Evolutionary conservation across 2,113 vertebrate species (phyloP).

Genomic region (Choloepus hoffmanni): DNA sequence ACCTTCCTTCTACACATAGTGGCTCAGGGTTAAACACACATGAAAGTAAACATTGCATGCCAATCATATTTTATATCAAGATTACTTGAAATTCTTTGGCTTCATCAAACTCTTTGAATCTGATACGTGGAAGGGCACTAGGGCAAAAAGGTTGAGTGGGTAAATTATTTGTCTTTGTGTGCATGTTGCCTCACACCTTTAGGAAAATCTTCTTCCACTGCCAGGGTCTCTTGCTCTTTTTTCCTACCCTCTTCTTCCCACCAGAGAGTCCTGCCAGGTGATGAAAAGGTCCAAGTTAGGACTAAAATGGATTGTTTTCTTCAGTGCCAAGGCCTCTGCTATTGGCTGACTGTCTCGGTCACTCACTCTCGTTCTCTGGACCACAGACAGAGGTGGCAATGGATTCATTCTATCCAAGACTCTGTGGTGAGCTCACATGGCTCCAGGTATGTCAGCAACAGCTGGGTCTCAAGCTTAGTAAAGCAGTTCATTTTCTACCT

Average conservation of each 20-base stretch:
- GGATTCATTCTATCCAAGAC: background rate
- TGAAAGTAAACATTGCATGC: constrained; percentile 39
- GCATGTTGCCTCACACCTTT: background rate
- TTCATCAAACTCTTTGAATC: constrained; percentile 30
- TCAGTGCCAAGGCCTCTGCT: background rate
- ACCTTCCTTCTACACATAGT: background rate
- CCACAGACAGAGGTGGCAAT: background rate
- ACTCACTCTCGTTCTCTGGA: background rate
- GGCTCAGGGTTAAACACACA: constrained; percentile 17
- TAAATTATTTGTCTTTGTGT: background rate
- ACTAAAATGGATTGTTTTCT: background rate
- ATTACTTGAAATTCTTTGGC: background rate
- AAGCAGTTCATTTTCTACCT: background rate
- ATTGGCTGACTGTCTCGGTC: background rate
- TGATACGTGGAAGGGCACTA: background rate
- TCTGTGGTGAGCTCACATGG: background rate
- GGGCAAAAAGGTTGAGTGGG: background rate
- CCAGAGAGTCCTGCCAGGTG: background rate
- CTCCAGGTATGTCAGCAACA: background rate
- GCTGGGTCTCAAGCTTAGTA: background rate
- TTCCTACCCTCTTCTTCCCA: background rate
- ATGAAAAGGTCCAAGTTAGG: background rate
- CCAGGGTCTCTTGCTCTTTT: background rate
- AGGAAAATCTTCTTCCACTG: background rate
- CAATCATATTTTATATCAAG: background rate